Base-by-base conservation (phyloP, 2,888 invertebrate genomes). In the Gnatocerus cornutus region DNA sequence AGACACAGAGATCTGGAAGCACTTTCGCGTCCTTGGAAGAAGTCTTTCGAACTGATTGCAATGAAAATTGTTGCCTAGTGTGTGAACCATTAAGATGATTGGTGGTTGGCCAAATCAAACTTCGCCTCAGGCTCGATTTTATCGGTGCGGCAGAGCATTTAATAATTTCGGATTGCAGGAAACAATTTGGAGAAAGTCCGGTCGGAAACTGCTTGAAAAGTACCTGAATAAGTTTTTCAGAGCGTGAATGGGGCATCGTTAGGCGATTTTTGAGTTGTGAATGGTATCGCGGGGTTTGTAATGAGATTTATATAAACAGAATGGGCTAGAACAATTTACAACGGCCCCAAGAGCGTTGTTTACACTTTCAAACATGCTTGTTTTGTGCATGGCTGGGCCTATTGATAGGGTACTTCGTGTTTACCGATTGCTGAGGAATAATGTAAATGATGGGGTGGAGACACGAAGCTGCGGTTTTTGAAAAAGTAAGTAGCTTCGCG, bases 161-260 rank as follows among this genome's bases (percentile, higher is more conserved):
- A 59, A 59, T 59, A 59, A 59, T 59, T 59, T 14, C 59, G 46
- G 30, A 62, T 62, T 50, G 62, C 62, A 48, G 62, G 62, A 62
- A 62, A 62, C 62, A 50, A 62, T 62, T 62, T 62, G 33, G 37
- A 37, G 37, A 62, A 62, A 62, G 50, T 62, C 62, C 50, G 33
- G 50, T 9, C 50, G 59, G 62, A 62, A 62, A 37, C 62, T 39
- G 62, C 29, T 21, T 12, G 62, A 16, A 46, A 46, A 59, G 59
- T 46, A 46, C 46, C 59, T 45, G 59, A 45, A 43, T 14, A 45
- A 59, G 45, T 59, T 14, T 46, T 46, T 9, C 29, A 12, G 43
- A 43, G 16, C 14, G 30, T 59, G 59, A 59, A 59, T 59, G 59
- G 59, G 30, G 16, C 45, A 59, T 59, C 59, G 59, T 59, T 59